Base-by-base conservation (phyloP, 2,113 vertebrate species). In the Tringa solitaria region DNA sequence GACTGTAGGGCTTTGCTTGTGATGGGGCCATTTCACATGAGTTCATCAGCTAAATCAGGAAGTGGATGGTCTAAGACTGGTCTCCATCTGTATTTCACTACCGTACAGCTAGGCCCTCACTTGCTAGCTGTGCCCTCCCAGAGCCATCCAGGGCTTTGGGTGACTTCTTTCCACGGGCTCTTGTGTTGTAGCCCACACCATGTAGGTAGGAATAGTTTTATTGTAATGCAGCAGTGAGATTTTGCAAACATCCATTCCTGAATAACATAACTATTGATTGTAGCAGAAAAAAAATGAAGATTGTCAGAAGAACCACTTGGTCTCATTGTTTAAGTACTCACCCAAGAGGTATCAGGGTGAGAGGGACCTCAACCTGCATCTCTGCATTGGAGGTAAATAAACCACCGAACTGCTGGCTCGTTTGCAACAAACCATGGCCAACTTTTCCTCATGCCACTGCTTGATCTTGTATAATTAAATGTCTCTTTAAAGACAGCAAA, bases 361-460 rank as follows among this genome's bases (percentile, higher is more conserved):
- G 21, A 48, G 15, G 8, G 21, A 35, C 35, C 56, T 77, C 14
- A 84, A 2, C 24, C 23, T 39, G 45, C 4, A 19, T 53, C 8
- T 53, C 56, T 67, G 18, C 0, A 0, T 18, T 51, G 41, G 26
- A 67, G 61, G 39, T 61, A 67, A 87, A 87, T 53, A 84, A 81
- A 26, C 7, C 24, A 63, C 17, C 24, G 32, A 56, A 69, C 23
- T 48, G 2, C 20, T 33, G 27, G 10, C 35, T 80, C 1, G 0
- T 77, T 32, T 69, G 18, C 18, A 56, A n/a, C 9, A 61, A 82
- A 35, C 21, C 16, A 4, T 14, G 32, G 22, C 81, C 26, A 33
- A 1, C 18, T 22, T 75, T 59, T 85, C 56, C 56, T 82, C 1
- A 0, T n/a, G 16, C 7, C 53, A 8, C 30, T 59, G 7, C n/a